These are phyloP conservation scores for Bombus confusus DNA, from an alignment of 1,140 invertebrate species.

Conservation along the genomic window DNA sequence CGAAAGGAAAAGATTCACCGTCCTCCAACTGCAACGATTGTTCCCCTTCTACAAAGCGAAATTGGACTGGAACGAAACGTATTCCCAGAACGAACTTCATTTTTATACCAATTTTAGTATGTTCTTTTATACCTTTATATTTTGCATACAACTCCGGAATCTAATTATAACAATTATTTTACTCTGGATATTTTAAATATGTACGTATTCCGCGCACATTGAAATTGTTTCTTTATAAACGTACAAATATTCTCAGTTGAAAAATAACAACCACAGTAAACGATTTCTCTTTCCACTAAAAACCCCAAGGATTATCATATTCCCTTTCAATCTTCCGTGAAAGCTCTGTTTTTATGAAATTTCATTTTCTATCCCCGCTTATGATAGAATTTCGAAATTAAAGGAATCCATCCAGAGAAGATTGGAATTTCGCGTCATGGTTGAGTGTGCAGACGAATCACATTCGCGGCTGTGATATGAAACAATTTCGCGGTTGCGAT, in stretches of 20 bases:
- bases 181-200: not conserved
- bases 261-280: not conserved
- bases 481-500: slow-evolving; percentile 37
- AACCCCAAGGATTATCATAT: not conserved
- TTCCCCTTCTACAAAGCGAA: not conserved
- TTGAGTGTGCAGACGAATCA: slow-evolving; percentile 4
- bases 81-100: not conserved
- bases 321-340: not conserved
- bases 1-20: slow-evolving; percentile 5
- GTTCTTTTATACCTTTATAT: not conserved
- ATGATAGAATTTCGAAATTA: slow-evolving; percentile 4
- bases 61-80: not conserved
- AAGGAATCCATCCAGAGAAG: not conserved
- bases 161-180: no score
- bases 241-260: not conserved
- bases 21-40: not conserved
- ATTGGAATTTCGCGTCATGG: slow-evolving; percentile 4
- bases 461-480: slow-evolving; percentile 23
- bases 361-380: not conserved
- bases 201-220: not conserved
- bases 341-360: not conserved
- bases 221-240: not conserved
- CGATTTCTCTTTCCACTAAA: not conserved
- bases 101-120: not conserved
- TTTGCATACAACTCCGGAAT: not conserved